Percentiles rank a stretch among this genome's conserved stretches.
Conservation (phyloP, 2,113 vertebrate genomes). For the Delphinus delphis region DNA sequence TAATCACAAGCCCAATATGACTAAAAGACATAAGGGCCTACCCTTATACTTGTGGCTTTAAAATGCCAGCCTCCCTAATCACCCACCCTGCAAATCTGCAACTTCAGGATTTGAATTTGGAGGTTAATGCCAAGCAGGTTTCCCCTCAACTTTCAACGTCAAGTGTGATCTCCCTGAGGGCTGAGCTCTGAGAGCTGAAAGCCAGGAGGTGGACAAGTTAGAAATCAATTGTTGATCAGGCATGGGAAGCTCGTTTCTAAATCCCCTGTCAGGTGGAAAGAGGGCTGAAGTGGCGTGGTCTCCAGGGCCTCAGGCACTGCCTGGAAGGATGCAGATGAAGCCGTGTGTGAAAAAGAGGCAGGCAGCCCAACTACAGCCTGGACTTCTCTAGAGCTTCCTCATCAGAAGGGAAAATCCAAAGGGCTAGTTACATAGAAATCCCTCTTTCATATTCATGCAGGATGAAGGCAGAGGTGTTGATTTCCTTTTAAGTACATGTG, state of each 20-base stretch:
- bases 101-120: background rate
- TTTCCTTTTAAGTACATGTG: conserved; percentile 8
- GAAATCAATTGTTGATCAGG: conserved; percentile 15
- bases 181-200: conserved; percentile 11
- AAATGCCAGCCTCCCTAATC: background rate
- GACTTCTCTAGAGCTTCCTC: background rate
- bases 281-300: background rate
- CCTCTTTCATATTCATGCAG: background rate
- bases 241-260: background rate
- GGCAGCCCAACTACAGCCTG: background rate
- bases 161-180: background rate
- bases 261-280: background rate
- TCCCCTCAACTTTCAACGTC: background rate
- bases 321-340: background rate
- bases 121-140: background rate
- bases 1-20: background rate
- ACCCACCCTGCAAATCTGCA: background rate
- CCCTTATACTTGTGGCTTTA: background rate
- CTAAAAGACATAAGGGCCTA: background rate
- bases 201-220: background rate
- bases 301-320: background rate
- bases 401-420: background rate
- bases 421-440: conserved; percentile 16
- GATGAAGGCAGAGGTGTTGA: background rate
- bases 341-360: background rate